phyloP scores from a whole-genome alignment of 2,113 vertebrate species.

The Alosa alosa region DNA sequence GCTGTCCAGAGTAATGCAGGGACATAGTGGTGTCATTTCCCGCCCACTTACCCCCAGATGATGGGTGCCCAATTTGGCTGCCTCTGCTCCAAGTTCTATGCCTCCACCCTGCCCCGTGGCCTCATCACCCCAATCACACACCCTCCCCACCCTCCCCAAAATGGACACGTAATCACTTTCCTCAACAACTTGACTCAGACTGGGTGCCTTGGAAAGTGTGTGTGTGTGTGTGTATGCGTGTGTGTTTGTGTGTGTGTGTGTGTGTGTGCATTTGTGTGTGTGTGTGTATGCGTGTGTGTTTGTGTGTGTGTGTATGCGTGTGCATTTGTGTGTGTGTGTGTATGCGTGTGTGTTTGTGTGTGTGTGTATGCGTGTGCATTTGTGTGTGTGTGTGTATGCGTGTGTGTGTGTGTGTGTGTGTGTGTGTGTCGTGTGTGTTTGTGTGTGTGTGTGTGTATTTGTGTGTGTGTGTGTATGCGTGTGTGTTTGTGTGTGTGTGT shows the following conservation, averaged over 20 bases:
- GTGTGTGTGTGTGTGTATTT: too few species aligned
- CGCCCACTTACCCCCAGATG: constrained; percentile 62
- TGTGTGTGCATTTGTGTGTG: too few species aligned
- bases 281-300: background rate
- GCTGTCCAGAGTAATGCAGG: constrained; percentile 49
- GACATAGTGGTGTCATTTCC: constrained; percentile 62
- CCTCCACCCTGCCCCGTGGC: background rate
- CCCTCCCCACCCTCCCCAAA: constrained; percentile 45
- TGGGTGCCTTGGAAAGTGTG: constrained; percentile 70
- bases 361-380: background rate
- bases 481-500: background rate
- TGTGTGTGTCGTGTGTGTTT: background rate
- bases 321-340: background rate
- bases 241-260: background rate
- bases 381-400: background rate
- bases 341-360: background rate
- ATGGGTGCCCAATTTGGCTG: constrained; percentile 70
- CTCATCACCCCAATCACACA: constrained; percentile 29
- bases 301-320: background rate
- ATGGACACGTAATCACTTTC: constrained; percentile 73
- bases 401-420: too few species aligned
- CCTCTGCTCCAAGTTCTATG: constrained; percentile 51
- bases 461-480: background rate
- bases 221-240: constrained; percentile 37
- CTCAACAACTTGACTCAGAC: constrained; percentile 74